Evolutionary conservation across 2,113 vertebrate species (phyloP).

Genomic region (Bufo bufo): DNA sequence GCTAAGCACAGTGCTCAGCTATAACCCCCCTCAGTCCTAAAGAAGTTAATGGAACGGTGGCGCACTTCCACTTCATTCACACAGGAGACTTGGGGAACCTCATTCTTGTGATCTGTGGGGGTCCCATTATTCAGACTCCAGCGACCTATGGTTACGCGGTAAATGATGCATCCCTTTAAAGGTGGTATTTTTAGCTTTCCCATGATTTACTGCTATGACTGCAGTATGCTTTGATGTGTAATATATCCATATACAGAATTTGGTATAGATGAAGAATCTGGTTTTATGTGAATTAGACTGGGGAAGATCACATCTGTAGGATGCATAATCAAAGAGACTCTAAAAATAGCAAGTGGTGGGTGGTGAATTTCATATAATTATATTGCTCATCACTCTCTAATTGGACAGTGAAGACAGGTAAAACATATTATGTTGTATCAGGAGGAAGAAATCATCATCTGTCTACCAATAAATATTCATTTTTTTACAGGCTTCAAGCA

Average conservation of each 20-base stretch:
- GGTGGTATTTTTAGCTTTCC: background rate
- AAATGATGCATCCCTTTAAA: background rate
- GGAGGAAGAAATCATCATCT: background rate
- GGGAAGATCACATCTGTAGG: background rate
- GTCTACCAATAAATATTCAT: constrained; percentile 19
- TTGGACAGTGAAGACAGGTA: constrained; percentile 23
- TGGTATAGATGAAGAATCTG: background rate
- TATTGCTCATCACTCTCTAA: constrained; percentile 1
- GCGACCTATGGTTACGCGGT: too few species aligned
- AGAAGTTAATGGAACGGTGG: too few species aligned
- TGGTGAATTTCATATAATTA: constrained; percentile 38
- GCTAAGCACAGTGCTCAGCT: too few species aligned
- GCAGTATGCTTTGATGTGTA: background rate
- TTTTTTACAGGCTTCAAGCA: constrained; percentile 4
- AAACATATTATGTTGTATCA: constrained; percentile 4
- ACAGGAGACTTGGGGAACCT: too few species aligned
- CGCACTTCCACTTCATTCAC: too few species aligned
- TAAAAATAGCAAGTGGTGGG: constrained; percentile 27
- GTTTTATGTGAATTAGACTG: background rate
- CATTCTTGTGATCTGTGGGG: too few species aligned
- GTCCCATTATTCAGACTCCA: too few species aligned
- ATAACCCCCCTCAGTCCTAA: too few species aligned
- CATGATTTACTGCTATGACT: background rate
- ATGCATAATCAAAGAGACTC: background rate
- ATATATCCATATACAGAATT: background rate